A percentile compares a stretch with the other conserved stretches of the same genome.
Conservation (phyloP, 2,797 vertebrate species). For the Amblyraja radiata region DNA sequence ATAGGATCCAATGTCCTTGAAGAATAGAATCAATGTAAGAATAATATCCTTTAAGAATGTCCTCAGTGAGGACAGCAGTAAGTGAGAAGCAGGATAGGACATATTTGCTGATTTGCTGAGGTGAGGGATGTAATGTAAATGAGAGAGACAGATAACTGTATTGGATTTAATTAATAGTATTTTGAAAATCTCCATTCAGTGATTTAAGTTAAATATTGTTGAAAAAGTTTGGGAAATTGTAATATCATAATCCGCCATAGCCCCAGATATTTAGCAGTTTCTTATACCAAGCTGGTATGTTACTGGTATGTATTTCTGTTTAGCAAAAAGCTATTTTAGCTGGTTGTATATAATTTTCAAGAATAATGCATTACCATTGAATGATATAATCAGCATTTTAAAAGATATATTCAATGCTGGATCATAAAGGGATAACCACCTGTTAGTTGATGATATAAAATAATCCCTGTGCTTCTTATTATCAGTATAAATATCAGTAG, state of each 20-base stretch:
- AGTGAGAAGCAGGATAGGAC: too few species aligned
- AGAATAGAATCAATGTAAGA: too few species aligned
- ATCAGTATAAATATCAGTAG: not conserved
- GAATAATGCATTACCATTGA: not conserved
- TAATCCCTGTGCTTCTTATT: not conserved
- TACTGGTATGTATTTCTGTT: not conserved
- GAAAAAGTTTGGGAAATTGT: not conserved
- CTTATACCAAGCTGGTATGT: not conserved
- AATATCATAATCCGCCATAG: not conserved
- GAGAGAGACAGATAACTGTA: too few species aligned
- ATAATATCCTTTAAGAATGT: too few species aligned
- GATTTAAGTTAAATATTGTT: not conserved
- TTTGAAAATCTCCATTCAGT: not conserved
- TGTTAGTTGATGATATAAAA: not conserved
- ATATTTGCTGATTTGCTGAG: too few species aligned
- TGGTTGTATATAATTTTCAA: not conserved
- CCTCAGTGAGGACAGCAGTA: too few species aligned
- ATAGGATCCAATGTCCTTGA: too few species aligned
- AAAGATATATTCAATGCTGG: not conserved
- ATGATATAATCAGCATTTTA: not conserved
- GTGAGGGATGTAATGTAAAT: too few species aligned
- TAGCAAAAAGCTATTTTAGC: not conserved
- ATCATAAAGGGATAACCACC: not conserved
- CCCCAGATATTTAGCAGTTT: not conserved
- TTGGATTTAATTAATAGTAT: not conserved